These are phyloP conservation scores for Drosophila macrospina DNA, from an alignment of 2,888 invertebrate genomes.

Conservation along the genomic window DNA sequence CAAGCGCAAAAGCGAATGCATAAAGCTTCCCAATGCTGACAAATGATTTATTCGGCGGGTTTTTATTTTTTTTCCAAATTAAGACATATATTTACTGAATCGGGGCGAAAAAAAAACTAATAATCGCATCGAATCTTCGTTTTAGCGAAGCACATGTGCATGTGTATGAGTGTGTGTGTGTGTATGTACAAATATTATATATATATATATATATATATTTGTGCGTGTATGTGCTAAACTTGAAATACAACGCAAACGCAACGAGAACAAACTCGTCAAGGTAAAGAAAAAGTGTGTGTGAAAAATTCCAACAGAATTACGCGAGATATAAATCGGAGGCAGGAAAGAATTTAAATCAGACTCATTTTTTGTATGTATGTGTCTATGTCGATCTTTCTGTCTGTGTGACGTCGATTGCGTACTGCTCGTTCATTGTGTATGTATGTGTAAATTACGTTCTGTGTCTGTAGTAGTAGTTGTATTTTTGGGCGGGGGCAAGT, in stretches of 20 bases:
- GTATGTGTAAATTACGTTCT: slow-evolving; percentile 35
- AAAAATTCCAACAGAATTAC: slow-evolving; percentile 74
- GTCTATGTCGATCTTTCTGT: slow-evolving; percentile 2
- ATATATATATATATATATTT: slow-evolving; percentile 15
- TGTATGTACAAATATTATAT: slow-evolving; percentile 16
- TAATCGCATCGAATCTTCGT: slow-evolving; percentile 40
- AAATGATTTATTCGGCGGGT: slow-evolving; percentile 33
- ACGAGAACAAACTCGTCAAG: slow-evolving; percentile 71
- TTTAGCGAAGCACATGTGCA: slow-evolving; percentile 48
- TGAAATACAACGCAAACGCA: slow-evolving; percentile 70
- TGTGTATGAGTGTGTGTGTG: slow-evolving; percentile 35
- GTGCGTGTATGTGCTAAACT: slow-evolving; percentile 62
- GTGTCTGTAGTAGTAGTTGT: slow-evolving; percentile 35
- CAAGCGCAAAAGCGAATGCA: slow-evolving; percentile 19
- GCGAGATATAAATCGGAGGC: slow-evolving; percentile 60
- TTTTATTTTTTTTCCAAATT: slow-evolving; percentile 32
- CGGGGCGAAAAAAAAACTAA: slow-evolving; percentile 19
- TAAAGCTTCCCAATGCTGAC: slow-evolving; percentile 23
- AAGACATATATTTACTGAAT: slow-evolving; percentile 32
- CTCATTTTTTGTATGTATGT: slow-evolving; percentile 30
- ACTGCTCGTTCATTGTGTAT: slow-evolving; percentile 16
- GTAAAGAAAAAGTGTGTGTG: slow-evolving; percentile 67
- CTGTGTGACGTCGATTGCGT: slow-evolving; percentile 52
- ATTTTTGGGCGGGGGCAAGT: slow-evolving; percentile 54
- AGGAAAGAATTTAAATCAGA: slow-evolving; percentile 49